These are phyloP conservation scores for Clarias gariepinus DNA, from an alignment of 2,113 vertebrate species.

Conservation along the genomic window DNA sequence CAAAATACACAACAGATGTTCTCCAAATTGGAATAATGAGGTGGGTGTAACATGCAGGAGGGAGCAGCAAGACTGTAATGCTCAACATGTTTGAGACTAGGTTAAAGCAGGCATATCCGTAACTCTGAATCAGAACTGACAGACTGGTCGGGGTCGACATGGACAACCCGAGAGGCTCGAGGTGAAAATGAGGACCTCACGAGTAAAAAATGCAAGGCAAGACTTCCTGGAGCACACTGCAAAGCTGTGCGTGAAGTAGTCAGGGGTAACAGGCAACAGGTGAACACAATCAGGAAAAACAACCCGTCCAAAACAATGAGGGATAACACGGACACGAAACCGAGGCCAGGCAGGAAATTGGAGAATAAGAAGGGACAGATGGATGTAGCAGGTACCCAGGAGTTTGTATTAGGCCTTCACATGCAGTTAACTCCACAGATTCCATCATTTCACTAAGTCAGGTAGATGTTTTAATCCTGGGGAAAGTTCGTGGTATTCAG, in stretches of 20 bases:
- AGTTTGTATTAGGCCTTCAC: background rate
- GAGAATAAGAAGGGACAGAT: background rate
- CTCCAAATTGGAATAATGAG: background rate
- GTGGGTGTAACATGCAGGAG: background rate
- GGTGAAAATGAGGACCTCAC: background rate
- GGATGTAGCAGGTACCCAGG: background rate
- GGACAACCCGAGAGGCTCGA: background rate
- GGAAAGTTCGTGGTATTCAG: background rate
- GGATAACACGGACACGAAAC: background rate
- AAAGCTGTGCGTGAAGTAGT: background rate
- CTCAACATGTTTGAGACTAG: background rate
- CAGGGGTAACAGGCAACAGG: background rate
- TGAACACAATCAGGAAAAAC: background rate
- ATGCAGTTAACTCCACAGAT: background rate
- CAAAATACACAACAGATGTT: slow-evolving; percentile 23
- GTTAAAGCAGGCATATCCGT: background rate
- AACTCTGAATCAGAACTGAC: background rate
- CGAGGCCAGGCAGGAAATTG: background rate
- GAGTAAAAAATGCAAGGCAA: background rate
- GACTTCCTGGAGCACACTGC: background rate
- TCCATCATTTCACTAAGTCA: background rate
- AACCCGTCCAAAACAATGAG: background rate
- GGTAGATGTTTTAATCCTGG: background rate
- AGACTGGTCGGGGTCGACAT: background rate
- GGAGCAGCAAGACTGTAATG: background rate